Evolutionary conservation across 2,888 invertebrate genomes (phyloP).

Genomic region (Pammene fasciana): DNA sequence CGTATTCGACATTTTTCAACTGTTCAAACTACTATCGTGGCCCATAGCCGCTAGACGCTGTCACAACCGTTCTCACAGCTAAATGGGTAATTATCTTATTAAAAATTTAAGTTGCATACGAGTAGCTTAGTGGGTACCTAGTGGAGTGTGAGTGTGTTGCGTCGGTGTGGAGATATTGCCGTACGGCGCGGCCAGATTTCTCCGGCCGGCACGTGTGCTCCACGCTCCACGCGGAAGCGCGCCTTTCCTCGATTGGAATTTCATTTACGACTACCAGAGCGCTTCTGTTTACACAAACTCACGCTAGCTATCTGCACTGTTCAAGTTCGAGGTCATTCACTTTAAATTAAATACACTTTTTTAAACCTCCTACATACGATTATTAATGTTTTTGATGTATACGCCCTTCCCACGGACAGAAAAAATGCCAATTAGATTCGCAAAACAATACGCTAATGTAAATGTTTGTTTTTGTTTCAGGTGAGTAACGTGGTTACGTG

Average conservation of each 20-base stretch:
- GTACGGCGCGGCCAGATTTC: constrained; percentile 58
- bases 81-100: constrained; percentile 2
- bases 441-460: constrained; percentile 43
- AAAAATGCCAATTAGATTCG: constrained; percentile 18
- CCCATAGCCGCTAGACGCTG: background rate
- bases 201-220: constrained; percentile 63
- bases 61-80: background rate
- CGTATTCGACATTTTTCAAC: too few relatives aligned
- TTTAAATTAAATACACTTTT: constrained; percentile 27
- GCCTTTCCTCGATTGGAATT: constrained; percentile 67
- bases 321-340: constrained; percentile 80
- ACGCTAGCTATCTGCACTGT: constrained; percentile 60
- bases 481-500: constrained; percentile 61
- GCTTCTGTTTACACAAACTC: constrained; percentile 74
- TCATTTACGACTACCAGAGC: constrained; percentile 67
- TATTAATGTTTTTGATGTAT: constrained; percentile 7
- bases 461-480: constrained; percentile 62
- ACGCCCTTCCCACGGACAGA: constrained; percentile 7
- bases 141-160: constrained; percentile 40
- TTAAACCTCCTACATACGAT: constrained; percentile 16
- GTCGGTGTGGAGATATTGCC: constrained; percentile 47
- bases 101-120: background rate
- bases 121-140: constrained; percentile 6
- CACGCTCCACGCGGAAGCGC: constrained; percentile 64
- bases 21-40: background rate